A percentile compares a stretch with the other conserved stretches of the same genome.
Evolutionary conservation across 2,113 vertebrate species (phyloP).

Genomic region (Clarias batrachus): DNA sequence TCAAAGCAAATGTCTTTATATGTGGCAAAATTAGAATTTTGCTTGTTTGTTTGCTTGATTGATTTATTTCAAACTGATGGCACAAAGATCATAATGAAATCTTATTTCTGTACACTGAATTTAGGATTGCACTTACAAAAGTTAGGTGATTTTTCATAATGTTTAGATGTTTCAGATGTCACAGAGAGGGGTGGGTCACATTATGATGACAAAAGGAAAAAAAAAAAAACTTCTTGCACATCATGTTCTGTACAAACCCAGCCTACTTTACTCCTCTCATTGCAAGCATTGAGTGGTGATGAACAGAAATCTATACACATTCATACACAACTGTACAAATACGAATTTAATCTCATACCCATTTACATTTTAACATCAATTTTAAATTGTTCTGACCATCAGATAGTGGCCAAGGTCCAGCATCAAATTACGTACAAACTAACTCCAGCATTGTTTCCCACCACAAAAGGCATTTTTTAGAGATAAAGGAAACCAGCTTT

Average conservation of each 20-base stretch:
- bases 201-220: not conserved
- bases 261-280: not conserved
- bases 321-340: not conserved
- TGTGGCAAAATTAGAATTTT: not conserved
- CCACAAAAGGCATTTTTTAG: not conserved
- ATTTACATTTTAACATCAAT: not conserved
- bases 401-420: not conserved
- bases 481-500: not conserved
- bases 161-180: not conserved
- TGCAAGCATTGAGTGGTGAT: not conserved
- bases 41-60: not conserved
- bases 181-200: not conserved
- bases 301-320: not conserved
- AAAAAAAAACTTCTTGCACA: not conserved
- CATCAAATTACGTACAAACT: not conserved
- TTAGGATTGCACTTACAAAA: not conserved
- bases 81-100: no score
- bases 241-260: not conserved
- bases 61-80: not conserved
- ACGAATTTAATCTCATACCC: not conserved
- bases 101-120: not conserved
- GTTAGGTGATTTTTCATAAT: not conserved
- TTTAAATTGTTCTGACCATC: not conserved
- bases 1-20: not conserved
- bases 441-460: not conserved